Evolutionary conservation across 2,797 vertebrate genomes (phyloP).

Genomic region (Acanthis flammea): DNA sequence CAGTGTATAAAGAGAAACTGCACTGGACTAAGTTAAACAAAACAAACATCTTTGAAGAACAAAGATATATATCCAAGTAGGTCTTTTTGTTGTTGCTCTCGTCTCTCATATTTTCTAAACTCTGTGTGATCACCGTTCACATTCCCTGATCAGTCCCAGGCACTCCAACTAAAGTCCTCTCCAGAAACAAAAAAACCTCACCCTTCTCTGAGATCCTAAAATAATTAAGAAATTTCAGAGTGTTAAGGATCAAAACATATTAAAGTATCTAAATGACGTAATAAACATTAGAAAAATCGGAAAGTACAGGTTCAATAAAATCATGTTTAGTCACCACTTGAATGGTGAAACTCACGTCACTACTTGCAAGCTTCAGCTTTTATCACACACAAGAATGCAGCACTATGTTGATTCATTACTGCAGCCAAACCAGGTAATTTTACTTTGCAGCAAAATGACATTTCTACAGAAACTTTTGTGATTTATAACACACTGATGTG

Average conservation of each 20-base stretch:
- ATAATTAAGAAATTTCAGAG: background rate
- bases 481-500: background rate
- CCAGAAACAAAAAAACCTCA: background rate
- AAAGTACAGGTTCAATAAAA: background rate
- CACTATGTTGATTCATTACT: background rate
- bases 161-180: background rate
- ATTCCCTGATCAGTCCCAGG: background rate
- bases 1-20: accelerated
- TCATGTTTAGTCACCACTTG: background rate
- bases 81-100: background rate
- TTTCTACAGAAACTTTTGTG: background rate
- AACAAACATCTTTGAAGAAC: background rate
- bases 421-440: background rate
- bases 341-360: background rate
- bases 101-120: background rate
- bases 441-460: background rate
- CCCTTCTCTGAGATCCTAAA: background rate
- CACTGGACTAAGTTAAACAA: background rate
- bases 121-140: background rate
- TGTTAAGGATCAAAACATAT: background rate
- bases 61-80: background rate
- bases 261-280: background rate
- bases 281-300: background rate
- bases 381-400: background rate
- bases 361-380: background rate